Evolutionary conservation across 30 jellyfish, hydroid and myxozoan species (phyloP), one percentile per base, ranked within the genome.

Genomic region (Hydractinia symbiolongicarpus): DNA sequence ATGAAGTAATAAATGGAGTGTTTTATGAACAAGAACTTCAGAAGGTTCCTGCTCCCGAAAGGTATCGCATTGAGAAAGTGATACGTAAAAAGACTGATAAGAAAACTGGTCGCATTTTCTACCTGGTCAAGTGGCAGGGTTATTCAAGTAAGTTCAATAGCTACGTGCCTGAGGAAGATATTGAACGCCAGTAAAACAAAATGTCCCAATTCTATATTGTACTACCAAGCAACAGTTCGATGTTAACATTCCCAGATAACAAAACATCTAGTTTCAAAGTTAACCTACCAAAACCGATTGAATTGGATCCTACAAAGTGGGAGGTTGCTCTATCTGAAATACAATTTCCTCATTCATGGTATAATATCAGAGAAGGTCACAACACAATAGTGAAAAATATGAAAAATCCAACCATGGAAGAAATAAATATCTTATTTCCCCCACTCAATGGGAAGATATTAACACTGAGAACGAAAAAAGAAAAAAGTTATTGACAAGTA

Each of bases 11-110:
- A 82, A 49, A 71, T 19, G 90, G 83, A 7, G 60, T 66, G 9
- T 72, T 73, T 68, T 82, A 56, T 55, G 57, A 53, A 73, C 84
- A 82, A 61, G 90, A 72, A 64, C 83, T 82, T 50, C 94, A 78
- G 70, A 70, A 55, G 40, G 89, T 81, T 8, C 49, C 50, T 15
- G 54, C 15, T 19, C 92, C 87, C 16, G 51, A 53, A 19, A 57
- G 44, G 55, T 85, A 20, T 78, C 69, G 88, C 6, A 81, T 86
- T 67, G 92, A 86, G 30, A 81, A 67, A 67, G 71, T 86, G 40
- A 60, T 86, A 52, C 86, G 83, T 9, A 77, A 73, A 55, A 78
- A 76, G 30, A n/a, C n/a, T n/a, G 66, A 67, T 4, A 62, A 71
- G 49, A 71, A 52, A 71, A 51, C 61, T 15, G 81, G 54, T 5